Evolutionary conservation across 2,888 invertebrate genomes (phyloP), one percentile per base, ranked within the genome.

Genomic region (Phorcus lineatus): DNA sequence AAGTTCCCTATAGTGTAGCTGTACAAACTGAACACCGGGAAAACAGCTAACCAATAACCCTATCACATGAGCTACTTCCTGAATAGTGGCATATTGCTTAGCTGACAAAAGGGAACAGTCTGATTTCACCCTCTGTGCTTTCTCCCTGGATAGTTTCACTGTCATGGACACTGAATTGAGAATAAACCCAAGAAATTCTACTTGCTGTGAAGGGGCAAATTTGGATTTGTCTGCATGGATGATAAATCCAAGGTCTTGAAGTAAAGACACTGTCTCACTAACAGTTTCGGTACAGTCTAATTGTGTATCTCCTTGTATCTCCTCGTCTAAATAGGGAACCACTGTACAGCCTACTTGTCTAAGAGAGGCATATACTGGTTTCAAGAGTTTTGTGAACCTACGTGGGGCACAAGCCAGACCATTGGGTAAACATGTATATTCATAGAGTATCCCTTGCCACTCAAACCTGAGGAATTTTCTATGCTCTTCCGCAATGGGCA

Each of bases 341-440:
- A 6, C 13, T 22, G 4, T 6, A 57, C 6, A 40, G 1, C 77
- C 77, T 28, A 1, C 6, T 17, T 28, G 11, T 3, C 36, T 54
- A 7, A 77, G 11, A n/a, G 19, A 1, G 17, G 77, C 2, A 13
- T 17, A 77, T 6, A 53, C 28, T 54, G 54, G 47, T 31, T 77
- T 55, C 16, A 55, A 1, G 1, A 77, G 11, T n/a, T 55, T 77
- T 16, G 54, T 54, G 24, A 77, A 77, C 4, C 4, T 55, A 55
- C 36, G 28, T 3, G 77, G 77, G 13, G 77, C 47, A 77, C n/a
- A 47, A 2, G 28, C 53, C 4, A 53, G 55, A 2, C 77, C 77
- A 22, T 54, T 47, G 11, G 77, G 77, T 19, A 77, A 77, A 16
- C 28, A 53, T 19, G 47, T 77, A 36, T 24, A 77, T 17, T 77